A percentile compares a stretch with the other conserved stretches of the same genome.
Conservation (phyloP, 2,888 invertebrate species). For the Dasypogon diadema region DNA sequence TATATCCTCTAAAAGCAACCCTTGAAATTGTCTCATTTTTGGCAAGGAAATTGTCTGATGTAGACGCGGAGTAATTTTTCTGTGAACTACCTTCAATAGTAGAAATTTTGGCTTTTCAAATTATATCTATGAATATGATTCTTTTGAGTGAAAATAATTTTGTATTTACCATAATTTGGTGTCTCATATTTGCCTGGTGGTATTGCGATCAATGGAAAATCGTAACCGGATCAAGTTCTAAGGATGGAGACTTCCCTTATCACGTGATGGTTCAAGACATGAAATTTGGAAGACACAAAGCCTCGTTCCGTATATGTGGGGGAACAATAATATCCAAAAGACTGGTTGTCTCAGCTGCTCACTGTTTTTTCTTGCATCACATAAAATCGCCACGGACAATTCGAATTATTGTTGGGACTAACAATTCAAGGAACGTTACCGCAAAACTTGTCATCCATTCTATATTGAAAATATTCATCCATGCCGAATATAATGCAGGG, state of each 20-base stretch:
- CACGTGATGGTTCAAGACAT: background rate
- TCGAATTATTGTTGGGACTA: background rate
- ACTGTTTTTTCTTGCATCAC: background rate
- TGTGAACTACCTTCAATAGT: too few relatives aligned
- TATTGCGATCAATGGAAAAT: conserved; percentile 8
- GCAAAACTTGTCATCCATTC: background rate
- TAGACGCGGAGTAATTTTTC: too few relatives aligned
- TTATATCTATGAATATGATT: too few relatives aligned
- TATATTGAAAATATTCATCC: background rate
- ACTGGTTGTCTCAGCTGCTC: background rate
- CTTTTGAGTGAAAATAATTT: too few relatives aligned
- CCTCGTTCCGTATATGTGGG: background rate
- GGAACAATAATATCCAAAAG: conserved; percentile 9
- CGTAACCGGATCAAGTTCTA: background rate
- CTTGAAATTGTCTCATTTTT: too few relatives aligned
- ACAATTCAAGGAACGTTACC: background rate
- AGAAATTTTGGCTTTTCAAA: too few relatives aligned
- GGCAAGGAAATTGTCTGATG: too few relatives aligned
- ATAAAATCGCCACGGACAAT: background rate
- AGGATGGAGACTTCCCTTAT: background rate
- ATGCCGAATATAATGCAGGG: background rate
- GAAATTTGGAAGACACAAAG: background rate
- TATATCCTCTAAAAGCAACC: too few relatives aligned
- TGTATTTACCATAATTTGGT: too few relatives aligned
- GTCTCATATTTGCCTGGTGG: too few relatives aligned